Evolutionary conservation across 2,888 invertebrate species (phyloP).

Genomic region (Epistrophe grossulariae): DNA sequence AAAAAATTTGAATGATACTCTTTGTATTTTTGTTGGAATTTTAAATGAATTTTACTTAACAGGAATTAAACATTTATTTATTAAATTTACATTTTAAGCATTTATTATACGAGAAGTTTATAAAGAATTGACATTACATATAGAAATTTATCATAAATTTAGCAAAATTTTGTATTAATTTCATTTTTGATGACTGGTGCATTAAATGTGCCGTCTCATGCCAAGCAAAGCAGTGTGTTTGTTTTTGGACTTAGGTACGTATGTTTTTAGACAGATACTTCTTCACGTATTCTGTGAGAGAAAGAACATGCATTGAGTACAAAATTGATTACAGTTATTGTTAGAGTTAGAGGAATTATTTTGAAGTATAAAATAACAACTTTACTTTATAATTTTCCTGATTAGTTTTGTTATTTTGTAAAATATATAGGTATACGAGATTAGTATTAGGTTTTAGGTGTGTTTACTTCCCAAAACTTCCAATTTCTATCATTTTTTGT

Average conservation of each 20-base stretch:
- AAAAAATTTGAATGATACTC: too few relatives aligned
- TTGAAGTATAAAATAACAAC: not conserved
- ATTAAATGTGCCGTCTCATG: constrained; percentile 53
- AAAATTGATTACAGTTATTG: not conserved
- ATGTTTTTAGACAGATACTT: constrained; percentile 69
- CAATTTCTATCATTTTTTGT: too few relatives aligned
- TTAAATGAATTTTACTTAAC: not conserved
- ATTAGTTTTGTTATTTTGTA: not conserved
- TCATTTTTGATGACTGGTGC: constrained; percentile 57
- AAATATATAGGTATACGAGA: not conserved
- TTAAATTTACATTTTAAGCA: not conserved
- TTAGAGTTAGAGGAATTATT: not conserved
- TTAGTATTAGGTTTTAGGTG: not conserved
- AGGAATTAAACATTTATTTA: not conserved
- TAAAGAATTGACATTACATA: not conserved
- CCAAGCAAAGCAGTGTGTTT: not conserved
- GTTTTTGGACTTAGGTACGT: constrained; percentile 30
- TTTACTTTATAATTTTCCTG: not conserved
- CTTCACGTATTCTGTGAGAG: constrained; percentile 72
- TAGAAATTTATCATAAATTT: constrained; percentile 23
- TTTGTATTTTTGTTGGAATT: too few relatives aligned
- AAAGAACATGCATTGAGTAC: constrained; percentile 55
- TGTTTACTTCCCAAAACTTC: too few relatives aligned
- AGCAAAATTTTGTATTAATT: constrained; percentile 10
- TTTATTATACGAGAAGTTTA: constrained; percentile 4